These are phyloP conservation scores for Anadara kagoshimensis DNA, from an alignment of 1,140 invertebrate genomes.

Conservation along the genomic window DNA sequence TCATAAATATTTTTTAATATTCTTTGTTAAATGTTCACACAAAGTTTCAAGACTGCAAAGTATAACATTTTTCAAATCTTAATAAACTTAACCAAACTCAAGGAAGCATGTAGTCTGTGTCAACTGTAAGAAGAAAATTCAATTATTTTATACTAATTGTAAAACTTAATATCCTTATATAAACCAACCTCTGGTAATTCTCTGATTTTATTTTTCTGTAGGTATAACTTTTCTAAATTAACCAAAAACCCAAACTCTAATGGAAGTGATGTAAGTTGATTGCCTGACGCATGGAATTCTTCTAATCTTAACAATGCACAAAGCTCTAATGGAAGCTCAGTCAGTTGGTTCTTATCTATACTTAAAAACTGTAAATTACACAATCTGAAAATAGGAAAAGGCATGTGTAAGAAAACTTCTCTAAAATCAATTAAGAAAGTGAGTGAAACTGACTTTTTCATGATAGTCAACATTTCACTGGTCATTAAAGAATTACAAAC, in stretches of 20 bases:
- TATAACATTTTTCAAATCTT: too few relatives aligned
- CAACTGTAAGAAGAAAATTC: too few relatives aligned
- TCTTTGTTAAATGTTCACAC: too few relatives aligned
- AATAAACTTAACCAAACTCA: too few relatives aligned
- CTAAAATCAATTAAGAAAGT: not conserved
- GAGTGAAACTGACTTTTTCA: not conserved
- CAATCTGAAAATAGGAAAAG: conserved; percentile 53
- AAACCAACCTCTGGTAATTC: conserved; percentile 69
- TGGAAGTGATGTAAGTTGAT: conserved; percentile 66
- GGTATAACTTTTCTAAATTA: conserved; percentile 71
- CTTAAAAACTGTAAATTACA: conserved; percentile 64
- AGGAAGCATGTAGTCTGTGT: too few relatives aligned
- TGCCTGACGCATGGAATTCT: conserved; percentile 67
- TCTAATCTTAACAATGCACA: conserved; percentile 65
- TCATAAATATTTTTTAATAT: too few relatives aligned
- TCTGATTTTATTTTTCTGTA: conserved; percentile 72
- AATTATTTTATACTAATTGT: too few relatives aligned
- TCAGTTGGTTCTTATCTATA: conserved; percentile 66
- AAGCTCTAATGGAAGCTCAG: conserved; percentile 67
- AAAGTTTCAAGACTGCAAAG: too few relatives aligned
- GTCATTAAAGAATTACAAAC: too few relatives aligned
- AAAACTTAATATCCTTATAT: not conserved
- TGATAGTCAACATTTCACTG: too few relatives aligned
- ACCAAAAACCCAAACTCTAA: conserved; percentile 71
- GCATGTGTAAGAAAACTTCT: not conserved